Evolutionary conservation across 30 jellyfish, hydroid and myxozoan genomes (phyloP).

Genomic region (Euphysa ruthae): DNA sequence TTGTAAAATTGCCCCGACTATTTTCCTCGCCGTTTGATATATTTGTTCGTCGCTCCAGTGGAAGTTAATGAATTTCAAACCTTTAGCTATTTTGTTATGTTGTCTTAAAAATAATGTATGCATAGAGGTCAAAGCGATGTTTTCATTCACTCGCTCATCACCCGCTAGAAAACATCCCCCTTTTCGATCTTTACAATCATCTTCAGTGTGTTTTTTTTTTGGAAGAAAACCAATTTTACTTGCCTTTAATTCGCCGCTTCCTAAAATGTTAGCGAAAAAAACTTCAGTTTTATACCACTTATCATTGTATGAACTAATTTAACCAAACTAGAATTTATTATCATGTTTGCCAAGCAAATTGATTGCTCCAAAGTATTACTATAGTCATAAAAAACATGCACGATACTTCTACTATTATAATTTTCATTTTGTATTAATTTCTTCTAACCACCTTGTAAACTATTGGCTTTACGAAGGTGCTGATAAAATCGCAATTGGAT

Average conservation of each 20-base stretch:
- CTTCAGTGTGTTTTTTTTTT: not conserved
- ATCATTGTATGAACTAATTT: no score
- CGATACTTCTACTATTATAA: no score
- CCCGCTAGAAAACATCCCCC: constrained; percentile 71
- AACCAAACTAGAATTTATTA: no score
- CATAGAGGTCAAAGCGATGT: constrained; percentile 63
- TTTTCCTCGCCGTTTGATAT: constrained; percentile 79
- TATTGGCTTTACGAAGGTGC: no score
- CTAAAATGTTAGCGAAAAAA: no score
- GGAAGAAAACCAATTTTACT: not conserved
- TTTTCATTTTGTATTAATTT: no score
- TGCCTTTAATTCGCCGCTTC: not conserved
- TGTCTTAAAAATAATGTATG: constrained; percentile 89
- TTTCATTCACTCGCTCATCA: constrained; percentile 86
- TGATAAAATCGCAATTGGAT: no score
- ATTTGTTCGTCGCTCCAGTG: constrained; percentile 69
- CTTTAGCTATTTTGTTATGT: constrained; percentile 67
- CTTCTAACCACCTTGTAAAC: no score
- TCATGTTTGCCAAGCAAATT: no score
- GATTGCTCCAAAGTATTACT: no score
- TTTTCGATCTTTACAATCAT: not conserved
- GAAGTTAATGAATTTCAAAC: constrained; percentile 42
- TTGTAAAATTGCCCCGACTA: constrained; percentile 86
- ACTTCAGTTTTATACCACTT: no score
- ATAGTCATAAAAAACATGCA: no score